Evolutionary conservation across 23 tunicate genomes (phyloP).

Genomic region (Diplosoma virens): DNA sequence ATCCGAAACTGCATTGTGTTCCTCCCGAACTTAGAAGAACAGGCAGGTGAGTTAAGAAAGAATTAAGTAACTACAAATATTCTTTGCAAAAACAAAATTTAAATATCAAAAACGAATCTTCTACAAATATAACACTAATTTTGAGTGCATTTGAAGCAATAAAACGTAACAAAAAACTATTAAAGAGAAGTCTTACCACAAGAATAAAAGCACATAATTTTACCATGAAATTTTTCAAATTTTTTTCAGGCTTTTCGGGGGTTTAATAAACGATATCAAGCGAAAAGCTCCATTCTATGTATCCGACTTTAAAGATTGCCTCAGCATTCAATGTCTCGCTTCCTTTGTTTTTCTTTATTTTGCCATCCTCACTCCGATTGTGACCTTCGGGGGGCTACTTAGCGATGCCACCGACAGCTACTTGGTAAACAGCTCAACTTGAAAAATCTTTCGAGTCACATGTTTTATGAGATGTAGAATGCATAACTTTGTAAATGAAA

Average conservation of each 20-base stretch:
- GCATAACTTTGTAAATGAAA: no score
- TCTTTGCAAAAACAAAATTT: no score
- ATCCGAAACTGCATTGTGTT: slow-evolving; percentile 17
- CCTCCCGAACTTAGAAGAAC: slow-evolving; percentile 71
- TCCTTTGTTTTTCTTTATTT: slow-evolving; percentile 91
- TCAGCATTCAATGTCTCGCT: slow-evolving; percentile 91
- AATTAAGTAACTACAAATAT: no score
- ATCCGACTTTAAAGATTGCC: slow-evolving; percentile 78
- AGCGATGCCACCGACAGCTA: slow-evolving; percentile 93
- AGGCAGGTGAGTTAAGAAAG: slow-evolving; percentile 78
- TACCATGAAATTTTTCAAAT: no score
- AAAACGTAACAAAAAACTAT: no score
- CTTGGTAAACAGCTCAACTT: no score
- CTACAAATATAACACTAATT: no score
- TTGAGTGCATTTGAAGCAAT: no score
- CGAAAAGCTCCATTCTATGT: slow-evolving; percentile 81
- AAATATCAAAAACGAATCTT: no score
- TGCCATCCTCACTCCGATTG: slow-evolving; percentile 95
- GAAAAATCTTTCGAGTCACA: no score
- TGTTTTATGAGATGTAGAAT: no score
- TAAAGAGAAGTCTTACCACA: not conserved
- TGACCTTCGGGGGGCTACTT: slow-evolving; percentile 92
- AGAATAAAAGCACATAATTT: not conserved
- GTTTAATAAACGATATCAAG: slow-evolving; percentile 82
- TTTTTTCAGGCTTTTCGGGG: slow-evolving; percentile 75